Evolutionary conservation across 1,140 invertebrate species (phyloP).

Genomic region (Diorhabda carinulata): DNA sequence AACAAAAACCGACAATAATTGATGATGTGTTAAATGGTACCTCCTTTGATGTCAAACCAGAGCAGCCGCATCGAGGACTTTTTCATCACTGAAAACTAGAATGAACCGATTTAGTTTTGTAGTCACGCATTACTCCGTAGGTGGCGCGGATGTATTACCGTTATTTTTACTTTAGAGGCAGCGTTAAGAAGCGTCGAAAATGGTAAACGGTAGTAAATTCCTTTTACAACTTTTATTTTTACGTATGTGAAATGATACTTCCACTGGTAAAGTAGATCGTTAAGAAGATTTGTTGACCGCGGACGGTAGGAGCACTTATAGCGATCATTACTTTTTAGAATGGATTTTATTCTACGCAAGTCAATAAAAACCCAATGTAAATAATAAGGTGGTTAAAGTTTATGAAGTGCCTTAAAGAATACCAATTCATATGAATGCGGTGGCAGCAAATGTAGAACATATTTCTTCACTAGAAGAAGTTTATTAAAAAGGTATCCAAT

Average conservation of each 20-base stretch:
- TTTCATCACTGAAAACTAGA: slow-evolving; percentile 8
- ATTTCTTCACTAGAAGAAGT: too few relatives aligned
- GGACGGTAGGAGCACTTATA: too few relatives aligned
- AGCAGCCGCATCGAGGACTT: slow-evolving; percentile 6
- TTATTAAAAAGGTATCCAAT: too few relatives aligned
- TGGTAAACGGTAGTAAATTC: slow-evolving; percentile 26
- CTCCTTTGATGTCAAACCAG: slow-evolving; percentile 11
- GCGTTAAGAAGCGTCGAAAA: slow-evolving; percentile 34
- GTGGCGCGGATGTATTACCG: slow-evolving; percentile 23
- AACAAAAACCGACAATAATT: slow-evolving; percentile 14
- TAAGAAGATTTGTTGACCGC: background rate
- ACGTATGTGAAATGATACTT: background rate
- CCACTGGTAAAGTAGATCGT: background rate
- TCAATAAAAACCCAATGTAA: too few relatives aligned
- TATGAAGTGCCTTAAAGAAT: too few relatives aligned
- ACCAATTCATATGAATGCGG: too few relatives aligned
- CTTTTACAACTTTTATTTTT: slow-evolving; percentile 14
- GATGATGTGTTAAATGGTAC: slow-evolving; percentile 21
- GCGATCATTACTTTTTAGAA: too few relatives aligned
- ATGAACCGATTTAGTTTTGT: slow-evolving; percentile 18
- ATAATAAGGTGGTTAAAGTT: too few relatives aligned
- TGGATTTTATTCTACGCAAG: too few relatives aligned
- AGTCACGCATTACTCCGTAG: slow-evolving; percentile 27
- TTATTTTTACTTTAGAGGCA: slow-evolving; percentile 27
- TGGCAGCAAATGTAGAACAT: too few relatives aligned